Evolutionary conservation across 2,797 vertebrate species (phyloP).

Genomic region (Serranus cabrilla): DNA sequence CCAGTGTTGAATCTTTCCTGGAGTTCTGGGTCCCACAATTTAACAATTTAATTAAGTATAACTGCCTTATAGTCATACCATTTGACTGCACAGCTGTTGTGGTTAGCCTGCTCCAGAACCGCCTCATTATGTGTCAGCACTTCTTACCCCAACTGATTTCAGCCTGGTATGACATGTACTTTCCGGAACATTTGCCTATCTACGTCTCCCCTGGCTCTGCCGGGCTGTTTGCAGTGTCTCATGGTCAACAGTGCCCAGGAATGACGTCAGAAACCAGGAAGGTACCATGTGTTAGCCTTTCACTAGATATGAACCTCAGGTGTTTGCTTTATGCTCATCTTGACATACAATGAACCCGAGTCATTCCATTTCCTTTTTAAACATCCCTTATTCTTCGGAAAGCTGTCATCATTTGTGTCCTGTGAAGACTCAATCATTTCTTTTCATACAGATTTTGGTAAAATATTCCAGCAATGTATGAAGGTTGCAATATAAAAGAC

Average conservation of each 20-base stretch:
- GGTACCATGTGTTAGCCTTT: conserved; percentile 24
- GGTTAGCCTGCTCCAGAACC: neutral
- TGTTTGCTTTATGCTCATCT: conserved; percentile 49
- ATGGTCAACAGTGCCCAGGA: conserved; percentile 15
- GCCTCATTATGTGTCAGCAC: neutral
- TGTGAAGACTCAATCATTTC: conserved; percentile 8
- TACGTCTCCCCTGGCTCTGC: neutral
- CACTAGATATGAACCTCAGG: conserved; percentile 34
- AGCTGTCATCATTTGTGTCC: conserved; percentile 12
- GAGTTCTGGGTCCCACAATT: neutral
- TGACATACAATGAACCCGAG: conserved; percentile 32
- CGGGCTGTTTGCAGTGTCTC: conserved; percentile 21
- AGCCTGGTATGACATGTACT: neutral
- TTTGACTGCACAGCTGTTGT: neutral
- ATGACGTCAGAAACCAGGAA: conserved; percentile 28
- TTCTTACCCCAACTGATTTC: neutral
- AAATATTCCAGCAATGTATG: neutral
- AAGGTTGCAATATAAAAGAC: conserved; percentile 1
- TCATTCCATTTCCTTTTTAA: conserved; percentile 39
- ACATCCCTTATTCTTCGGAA: neutral
- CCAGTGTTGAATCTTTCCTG: neutral
- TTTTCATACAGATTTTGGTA: neutral
- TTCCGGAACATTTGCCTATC: neutral
- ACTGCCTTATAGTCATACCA: neutral
- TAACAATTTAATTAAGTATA: neutral